Evolutionary conservation across 2,113 vertebrate genomes (phyloP), one percentile per base, ranked within the genome.

Genomic region (Brachyistius frenatus): DNA sequence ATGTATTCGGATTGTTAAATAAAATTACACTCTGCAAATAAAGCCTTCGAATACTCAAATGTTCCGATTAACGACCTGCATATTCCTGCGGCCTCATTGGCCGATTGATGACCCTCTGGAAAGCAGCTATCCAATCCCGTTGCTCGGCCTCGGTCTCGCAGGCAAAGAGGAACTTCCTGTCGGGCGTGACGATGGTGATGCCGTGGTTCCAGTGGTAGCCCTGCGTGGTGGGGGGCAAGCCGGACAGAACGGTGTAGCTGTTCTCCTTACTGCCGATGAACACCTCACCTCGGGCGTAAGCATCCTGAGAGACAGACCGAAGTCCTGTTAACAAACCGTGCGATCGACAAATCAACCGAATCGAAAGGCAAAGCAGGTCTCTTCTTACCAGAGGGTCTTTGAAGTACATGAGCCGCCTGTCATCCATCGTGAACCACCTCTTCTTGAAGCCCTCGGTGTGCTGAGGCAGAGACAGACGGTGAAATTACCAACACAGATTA

Each of bases 71-170:
- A 60, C 14, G 15, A 99, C 98, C 98, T 95, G 98, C 98, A 0
- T 98, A 99, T 88, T 99, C 98, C 93, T 99, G 98, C 2, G 98
- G 98, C 88, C 98, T 94, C 98, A 99, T 99, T 0, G 98, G 97
- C 63, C 97, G 89, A 86, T 96, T 97, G 36, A 99, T 96, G n/a
- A 98, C 96, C 53, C 95, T 96, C 93, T 97, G 96, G 13, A 99
- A 97, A 41, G 97, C 96, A 0, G 93, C 91, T 1, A 99, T 96
- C 98, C 98, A 99, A 53, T 97, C 96, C 16, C 92, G 93, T 86
- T 97, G 97, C 63, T 99, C 97, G 0, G 92, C 91, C 81, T 97
- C 96, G 0, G 96, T 98, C 92, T 99, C 98, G 0, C 98, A 99
- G 71, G 98, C 95, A 0, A 99, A 98, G 73, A 99, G 95, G 87